phyloP scores from a whole-genome alignment of 2,888 invertebrate genomes.

The Megaustenia siamemsis region DNA sequence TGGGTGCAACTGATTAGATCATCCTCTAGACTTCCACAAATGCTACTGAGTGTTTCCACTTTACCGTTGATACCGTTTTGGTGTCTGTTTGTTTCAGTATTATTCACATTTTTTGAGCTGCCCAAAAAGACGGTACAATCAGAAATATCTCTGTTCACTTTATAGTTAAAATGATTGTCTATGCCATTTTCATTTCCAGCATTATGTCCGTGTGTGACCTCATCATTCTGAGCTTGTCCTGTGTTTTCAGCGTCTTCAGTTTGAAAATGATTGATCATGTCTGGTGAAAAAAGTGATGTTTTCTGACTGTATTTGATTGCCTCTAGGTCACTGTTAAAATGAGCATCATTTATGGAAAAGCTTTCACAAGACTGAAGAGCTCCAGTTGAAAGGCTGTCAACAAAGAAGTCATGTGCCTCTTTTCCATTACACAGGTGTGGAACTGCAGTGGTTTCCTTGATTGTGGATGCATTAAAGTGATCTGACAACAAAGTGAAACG shows the following conservation, averaged over 20 bases:
- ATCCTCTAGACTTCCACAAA: background rate
- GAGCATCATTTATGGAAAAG: background rate
- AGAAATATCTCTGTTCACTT: too few species aligned
- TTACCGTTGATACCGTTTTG: too few species aligned
- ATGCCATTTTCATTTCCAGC: background rate
- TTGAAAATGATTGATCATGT: background rate
- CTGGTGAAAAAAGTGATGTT: too few species aligned
- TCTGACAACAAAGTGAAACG: too few species aligned
- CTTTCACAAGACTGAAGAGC: background rate
- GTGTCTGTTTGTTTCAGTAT: background rate
- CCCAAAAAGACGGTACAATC: background rate
- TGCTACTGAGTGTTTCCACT: background rate
- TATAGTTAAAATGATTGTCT: background rate
- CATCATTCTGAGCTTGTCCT: background rate
- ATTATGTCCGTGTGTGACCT: background rate
- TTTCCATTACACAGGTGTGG: background rate
- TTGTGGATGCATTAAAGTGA: too few species aligned
- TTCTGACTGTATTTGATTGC: too few species aligned
- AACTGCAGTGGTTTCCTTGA: background rate
- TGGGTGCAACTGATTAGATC: background rate
- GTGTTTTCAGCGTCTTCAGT: background rate
- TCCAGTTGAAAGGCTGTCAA: too few species aligned
- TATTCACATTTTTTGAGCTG: background rate
- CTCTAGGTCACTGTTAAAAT: too few species aligned
- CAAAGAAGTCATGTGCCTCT: background rate